Evolutionary conservation across 1,140 invertebrate species (phyloP), one percentile per base, ranked within the genome.

Genomic region (Drosophila pectinifera): DNA sequence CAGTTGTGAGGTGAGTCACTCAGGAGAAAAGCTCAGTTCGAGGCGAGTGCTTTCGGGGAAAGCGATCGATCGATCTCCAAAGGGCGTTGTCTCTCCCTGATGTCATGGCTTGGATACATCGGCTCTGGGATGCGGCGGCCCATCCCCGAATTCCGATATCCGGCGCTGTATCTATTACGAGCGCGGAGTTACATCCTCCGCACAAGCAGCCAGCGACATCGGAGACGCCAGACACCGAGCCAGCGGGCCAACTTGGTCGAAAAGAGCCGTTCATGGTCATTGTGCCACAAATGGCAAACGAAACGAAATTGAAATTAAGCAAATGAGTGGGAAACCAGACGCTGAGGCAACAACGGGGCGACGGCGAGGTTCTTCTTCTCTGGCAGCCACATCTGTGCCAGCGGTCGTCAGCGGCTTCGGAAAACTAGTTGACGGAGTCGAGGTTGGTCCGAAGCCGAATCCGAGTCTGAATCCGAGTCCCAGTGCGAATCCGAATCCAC

Each of bases 221-320:
- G 22, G 22, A 22, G 10, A 36, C 34, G 26, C 14, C 24, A 58
- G 43, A 49, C 54, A 68, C 20, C 61, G 56, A 54, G 56, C 58
- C 63, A 43, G 56, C 13, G 38, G 28, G 45, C 38, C 63, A 57
- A 49, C 36, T 73, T 36, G 6, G 46, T 78, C 62, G 61, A 51
- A 62, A 69, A 65, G 49, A 36, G 59, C 83, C 65, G 84, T 83
- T 89, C 83, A 88, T 88, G 83, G 83, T 88, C 83, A 88, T 88
- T 89, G 83, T 88, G 84, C 83, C 83, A 88, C 79, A 89, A 88
- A 88, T 89, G 83, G 83, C 84, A 88, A 78, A 77, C 83, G 80
- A 88, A 88, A 88, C 76, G 84, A 86, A 86, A 86, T 86, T 86
- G 83, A 88, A 88, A 88, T 88, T 88, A 88, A 88, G 79, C 83